Evolutionary conservation across 1,140 invertebrate species (phyloP), one percentile per base, ranked within the genome.

Genomic region (Temnothorax curvispinosus): DNA sequence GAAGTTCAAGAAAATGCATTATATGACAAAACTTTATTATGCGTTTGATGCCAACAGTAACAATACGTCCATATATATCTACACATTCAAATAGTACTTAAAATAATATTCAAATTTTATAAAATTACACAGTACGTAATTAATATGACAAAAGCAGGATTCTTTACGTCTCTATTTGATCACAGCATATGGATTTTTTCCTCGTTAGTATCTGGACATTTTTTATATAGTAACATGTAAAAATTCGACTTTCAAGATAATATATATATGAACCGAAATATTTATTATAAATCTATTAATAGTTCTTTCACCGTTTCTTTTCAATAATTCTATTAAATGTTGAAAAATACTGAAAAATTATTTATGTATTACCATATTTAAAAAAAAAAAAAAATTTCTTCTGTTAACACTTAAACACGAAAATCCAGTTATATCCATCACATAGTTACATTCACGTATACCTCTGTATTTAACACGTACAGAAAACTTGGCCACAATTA

Each of bases 21-120:
- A 75, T 71, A 50, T 87, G 86, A 56, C 47, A 64, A 90, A 90
- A 88, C 62, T 90, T 90, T 90, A 90, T 90, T 90, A 64, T 85
- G 60, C 50, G 74, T 58, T 82, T 50, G 60, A 84, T 60, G 27
- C 44, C 27, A 85, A 77, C 75, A 65, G 18, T 67, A 90, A 88
- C 74, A 90, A 88, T 72, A 90, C 15, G 41, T 65, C 41, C 88
- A 62, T 89, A 52, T 88, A 21, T 21, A 21, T 21, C 21, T 21
- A 87, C 82, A 89, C 82, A 89, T 86, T 47, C 32, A 81, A 69
- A 58, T 35, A 52, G 13, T 6, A n/a, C 74, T 85, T 87, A 87
- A 81, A 89, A 76, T 85, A 88, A n/a, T 76, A 60, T 67, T 52
- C 41, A 74, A 74, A 72, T 21, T 71, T 69, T 71, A 13, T 77